Base-by-base conservation (phyloP, 2,797 vertebrate genomes). In the Parotocinclus haroldoi region DNA sequence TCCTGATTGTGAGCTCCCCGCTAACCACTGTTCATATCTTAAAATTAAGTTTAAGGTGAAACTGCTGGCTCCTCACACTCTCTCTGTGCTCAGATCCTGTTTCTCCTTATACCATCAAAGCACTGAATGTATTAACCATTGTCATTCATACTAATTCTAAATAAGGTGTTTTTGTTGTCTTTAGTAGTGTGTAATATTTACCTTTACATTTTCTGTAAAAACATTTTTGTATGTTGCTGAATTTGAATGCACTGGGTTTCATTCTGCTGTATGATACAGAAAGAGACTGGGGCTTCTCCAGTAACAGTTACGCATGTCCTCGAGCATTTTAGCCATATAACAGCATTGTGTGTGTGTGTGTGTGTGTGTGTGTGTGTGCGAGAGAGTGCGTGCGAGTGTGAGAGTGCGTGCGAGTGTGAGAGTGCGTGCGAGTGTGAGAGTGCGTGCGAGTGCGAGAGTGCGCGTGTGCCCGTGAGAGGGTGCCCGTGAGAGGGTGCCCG, bases 281-380 rank as follows among this genome's bases (percentile, higher is more conserved):
- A 38, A 11, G 13, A 66, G 14, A 19, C 9, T 40, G 38, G 38
- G 38, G 38, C 5, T 40, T 40, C 38, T 5, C 38, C 38, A 40
- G 38, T 9, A 40, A 40, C 9, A 9, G 38, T 40, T 9, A 40
- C 38, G 9, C 9, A 40, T 40, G 5, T 40, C 38, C 38, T 5
- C 5, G 40, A 42, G 64, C 18, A 46, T 70, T 68, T 81, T 63
- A 66, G 81, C 84, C 78, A 82, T 77, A 69, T 48, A n/a, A 40
- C 48, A 59, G 54, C 50, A 57, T 19, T 63, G 77, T 84, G 84
- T 77, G 36, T 58, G 58, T 59, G 49, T 2, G 27, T 5, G 27
- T 27, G 27, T 27, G 27, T 27, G 27, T 27, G 27, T 5, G 27
- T 27, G 27, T 27, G 53, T 56, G 49, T 61, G 66, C 63, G n/a